Evolutionary conservation across 2,888 invertebrate species (phyloP).

Genomic region (Calephelis perditalis): DNA sequence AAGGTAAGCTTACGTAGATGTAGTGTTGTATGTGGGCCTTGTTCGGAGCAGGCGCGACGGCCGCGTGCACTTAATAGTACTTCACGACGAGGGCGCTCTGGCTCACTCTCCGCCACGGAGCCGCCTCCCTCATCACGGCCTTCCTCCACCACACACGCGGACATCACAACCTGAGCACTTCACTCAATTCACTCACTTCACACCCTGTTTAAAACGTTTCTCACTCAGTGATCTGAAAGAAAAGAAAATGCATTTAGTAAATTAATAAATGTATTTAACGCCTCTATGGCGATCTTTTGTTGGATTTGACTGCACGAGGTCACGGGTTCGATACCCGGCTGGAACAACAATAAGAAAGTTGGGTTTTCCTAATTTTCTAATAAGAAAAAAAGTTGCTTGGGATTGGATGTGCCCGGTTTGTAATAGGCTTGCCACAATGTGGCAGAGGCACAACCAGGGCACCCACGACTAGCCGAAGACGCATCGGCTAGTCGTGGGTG

Average conservation of each 20-base stretch:
- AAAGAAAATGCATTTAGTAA: not conserved
- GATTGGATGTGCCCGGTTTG: too few species aligned
- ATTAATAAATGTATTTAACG: too few species aligned
- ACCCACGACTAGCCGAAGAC: too few species aligned
- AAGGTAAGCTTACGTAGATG: slow-evolving; percentile 54
- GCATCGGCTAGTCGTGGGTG: too few species aligned
- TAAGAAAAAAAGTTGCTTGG: too few species aligned
- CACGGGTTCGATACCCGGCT: too few species aligned
- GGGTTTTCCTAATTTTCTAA: too few species aligned
- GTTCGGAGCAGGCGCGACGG: slow-evolving; percentile 83
- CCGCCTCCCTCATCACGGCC: slow-evolving; percentile 48
- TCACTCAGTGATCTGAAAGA: not conserved
- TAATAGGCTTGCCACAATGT: too few species aligned
- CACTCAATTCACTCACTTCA: slow-evolving; percentile 13
- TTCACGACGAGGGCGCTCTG: slow-evolving; percentile 68
- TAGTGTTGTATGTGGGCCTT: slow-evolving; percentile 82
- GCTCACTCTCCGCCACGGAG: slow-evolving; percentile 44
- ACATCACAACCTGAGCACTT: slow-evolving; percentile 41
- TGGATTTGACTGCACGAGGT: too few species aligned
- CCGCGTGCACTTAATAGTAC: slow-evolving; percentile 76
- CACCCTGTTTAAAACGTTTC: slow-evolving; percentile 8
- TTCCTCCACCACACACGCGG: slow-evolving; percentile 66
- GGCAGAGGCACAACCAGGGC: too few species aligned
- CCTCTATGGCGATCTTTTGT: too few species aligned
- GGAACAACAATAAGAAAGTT: too few species aligned